These are phyloP conservation scores for Cyprinodon diabolis DNA, from an alignment of 2,797 vertebrate genomes.

Conservation along the genomic window DNA sequence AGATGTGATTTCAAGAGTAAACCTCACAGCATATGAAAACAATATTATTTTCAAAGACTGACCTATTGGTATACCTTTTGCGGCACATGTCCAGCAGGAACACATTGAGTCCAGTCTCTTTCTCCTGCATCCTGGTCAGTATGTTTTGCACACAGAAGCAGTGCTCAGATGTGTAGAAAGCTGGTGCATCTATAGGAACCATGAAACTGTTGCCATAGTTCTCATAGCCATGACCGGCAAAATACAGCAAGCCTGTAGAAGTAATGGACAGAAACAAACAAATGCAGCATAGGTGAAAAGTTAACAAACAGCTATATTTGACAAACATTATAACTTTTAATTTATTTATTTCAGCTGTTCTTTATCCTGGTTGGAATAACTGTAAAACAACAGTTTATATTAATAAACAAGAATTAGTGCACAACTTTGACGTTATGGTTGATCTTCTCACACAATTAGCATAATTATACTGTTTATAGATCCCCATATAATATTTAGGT, in stretches of 20 bases:
- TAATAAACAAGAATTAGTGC: too few relatives aligned
- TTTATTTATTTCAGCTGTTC: neutral
- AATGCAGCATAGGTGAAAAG: neutral
- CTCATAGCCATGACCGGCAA: slow-evolving; percentile 88
- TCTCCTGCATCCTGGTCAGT: slow-evolving; percentile 87
- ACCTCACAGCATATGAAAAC: neutral
- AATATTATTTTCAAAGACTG: neutral
- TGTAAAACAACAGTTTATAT: too few relatives aligned
- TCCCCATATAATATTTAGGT: too few relatives aligned
- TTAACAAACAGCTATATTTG: neutral
- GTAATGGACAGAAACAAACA: neutral
- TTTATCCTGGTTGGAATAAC: neutral
- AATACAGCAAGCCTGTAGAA: slow-evolving; percentile 87
- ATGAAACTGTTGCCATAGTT: slow-evolving; percentile 92
- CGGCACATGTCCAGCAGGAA: slow-evolving; percentile 92
- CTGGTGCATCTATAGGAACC: slow-evolving; percentile 87
- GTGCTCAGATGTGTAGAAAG: slow-evolving; percentile 83
- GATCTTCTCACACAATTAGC: too few relatives aligned
- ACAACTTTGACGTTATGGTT: neutral
- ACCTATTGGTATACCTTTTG: slow-evolving; percentile 76
- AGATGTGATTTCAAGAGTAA: neutral
- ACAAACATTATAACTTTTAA: neutral
- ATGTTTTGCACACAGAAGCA: slow-evolving; percentile 88
- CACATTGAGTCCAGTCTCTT: slow-evolving; percentile 85
- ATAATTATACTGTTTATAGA: too few relatives aligned